Base-by-base conservation (phyloP, 1,140 invertebrate species). In the Ctenoplectra terminalis region DNA sequence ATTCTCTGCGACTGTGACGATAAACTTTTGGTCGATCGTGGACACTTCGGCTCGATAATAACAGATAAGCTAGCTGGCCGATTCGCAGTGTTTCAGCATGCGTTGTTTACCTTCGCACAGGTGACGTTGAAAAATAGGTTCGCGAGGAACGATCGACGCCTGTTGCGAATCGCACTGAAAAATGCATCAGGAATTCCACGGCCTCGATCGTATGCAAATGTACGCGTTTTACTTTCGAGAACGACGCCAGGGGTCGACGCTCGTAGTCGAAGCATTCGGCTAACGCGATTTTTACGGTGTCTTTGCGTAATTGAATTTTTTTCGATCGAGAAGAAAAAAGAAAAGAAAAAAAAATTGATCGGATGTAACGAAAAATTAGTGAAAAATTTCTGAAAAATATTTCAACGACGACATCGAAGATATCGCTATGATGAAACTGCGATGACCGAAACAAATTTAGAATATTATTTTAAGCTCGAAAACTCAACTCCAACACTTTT, bases 181-280 rank as follows among this genome's bases (percentile, higher is more conserved):
- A 79, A 73, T 72, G 46, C 40, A 48, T 52, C 31, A 54, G 60
- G 31, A 37, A 71, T 40, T 64, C 48, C 46, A 17, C 48, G 56
- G 15, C 80, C 79, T 79, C 71, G 82, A 71, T 60, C 52, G 60
- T 54, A 69, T 86, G 84, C 84, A 86, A 82, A 85, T 67, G 58
- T 43, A 48, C n/a, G 58, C 29, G 58, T 76, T 72, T 9, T 86
- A 61, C 64, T 71, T 56, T 56, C 15, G 15, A 5, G n/a, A 54
- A 50, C 67, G 23, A 52, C 23, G 48, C 20, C 23, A 17, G 67
- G 23, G 48, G 29, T 29, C 48, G 48, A 23, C 26, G 43, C 56
- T 20, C 29, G 15, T 31, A 5, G 3, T 1, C 7, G 17, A 17
- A 31, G 29, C 26, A 20, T 7, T 8, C n/a, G 26, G 9, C n/a